A percentile compares a stretch with the other conserved stretches of the same genome.
Conservation (phyloP, 2,113 vertebrate species). For the Silurus asotus region DNA sequence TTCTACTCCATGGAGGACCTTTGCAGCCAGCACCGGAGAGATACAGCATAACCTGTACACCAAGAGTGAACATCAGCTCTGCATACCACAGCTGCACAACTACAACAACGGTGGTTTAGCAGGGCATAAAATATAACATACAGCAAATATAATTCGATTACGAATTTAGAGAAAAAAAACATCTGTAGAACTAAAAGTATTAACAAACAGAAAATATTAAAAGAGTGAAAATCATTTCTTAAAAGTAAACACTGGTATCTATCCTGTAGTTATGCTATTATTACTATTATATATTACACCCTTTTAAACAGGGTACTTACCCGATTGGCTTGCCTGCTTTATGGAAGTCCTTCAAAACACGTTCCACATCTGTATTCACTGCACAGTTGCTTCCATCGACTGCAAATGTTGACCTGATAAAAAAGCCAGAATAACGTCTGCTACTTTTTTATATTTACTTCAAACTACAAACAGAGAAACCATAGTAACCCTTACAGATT, state of each 20-base stretch:
- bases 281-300: background rate
- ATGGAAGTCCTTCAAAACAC: slow-evolving; percentile 83
- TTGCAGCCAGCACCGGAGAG: slow-evolving; percentile 82
- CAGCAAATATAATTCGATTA: too few species aligned
- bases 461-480: background rate
- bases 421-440: background rate
- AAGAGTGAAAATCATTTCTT: background rate
- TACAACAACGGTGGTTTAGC: background rate
- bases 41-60: slow-evolving; percentile 68
- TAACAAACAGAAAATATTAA: too few species aligned
- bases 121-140: background rate
- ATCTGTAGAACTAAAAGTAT: background rate
- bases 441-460: background rate
- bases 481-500: slow-evolving; percentile 57
- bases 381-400: slow-evolving; percentile 81
- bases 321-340: slow-evolving; percentile 84
- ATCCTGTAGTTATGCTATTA: background rate
- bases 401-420: slow-evolving; percentile 81
- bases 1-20: slow-evolving; percentile 78
- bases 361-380: slow-evolving; percentile 79
- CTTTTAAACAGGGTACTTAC: slow-evolving; percentile 55
- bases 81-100: background rate
- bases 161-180: background rate
- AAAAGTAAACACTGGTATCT: background rate
- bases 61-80: slow-evolving; percentile 7